Evolutionary conservation across 2,797 vertebrate species (phyloP).

Genomic region (Sciurus vulgaris): DNA sequence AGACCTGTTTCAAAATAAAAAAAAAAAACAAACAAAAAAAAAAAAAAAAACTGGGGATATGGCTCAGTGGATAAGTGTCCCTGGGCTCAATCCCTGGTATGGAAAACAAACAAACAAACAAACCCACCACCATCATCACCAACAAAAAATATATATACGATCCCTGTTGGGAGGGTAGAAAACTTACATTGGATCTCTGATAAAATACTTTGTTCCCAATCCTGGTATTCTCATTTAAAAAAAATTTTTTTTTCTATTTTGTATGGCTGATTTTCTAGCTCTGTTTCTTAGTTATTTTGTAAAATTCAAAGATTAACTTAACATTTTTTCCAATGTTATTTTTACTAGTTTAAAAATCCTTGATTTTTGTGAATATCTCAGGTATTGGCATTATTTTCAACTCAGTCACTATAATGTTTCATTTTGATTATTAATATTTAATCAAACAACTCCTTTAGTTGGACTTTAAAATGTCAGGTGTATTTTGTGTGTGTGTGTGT

Average conservation of each 20-base stretch:
- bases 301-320: slow-evolving; percentile 23
- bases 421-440: slow-evolving; percentile 53
- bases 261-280: background rate
- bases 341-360: slow-evolving; percentile 34
- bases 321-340: slow-evolving; percentile 29
- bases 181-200: background rate
- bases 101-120: too few species aligned
- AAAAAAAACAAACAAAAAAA: too few species aligned
- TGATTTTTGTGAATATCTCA: slow-evolving; percentile 17
- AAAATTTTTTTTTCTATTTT: background rate
- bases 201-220: background rate
- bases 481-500: background rate
- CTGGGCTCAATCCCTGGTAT: too few species aligned
- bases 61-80: too few species aligned
- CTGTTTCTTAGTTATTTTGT: slow-evolving; percentile 14
- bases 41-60: too few species aligned
- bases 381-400: slow-evolving; percentile 20
- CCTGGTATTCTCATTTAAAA: background rate
- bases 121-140: too few species aligned
- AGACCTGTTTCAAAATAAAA: too few species aligned
- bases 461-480: slow-evolving; percentile 35
- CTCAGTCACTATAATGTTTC: slow-evolving; percentile 3
- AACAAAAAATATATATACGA: too few species aligned
- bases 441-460: background rate
- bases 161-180: background rate